Base-by-base conservation (phyloP, 1,140 invertebrate genomes). In the Drosophila ficusphila region DNA sequence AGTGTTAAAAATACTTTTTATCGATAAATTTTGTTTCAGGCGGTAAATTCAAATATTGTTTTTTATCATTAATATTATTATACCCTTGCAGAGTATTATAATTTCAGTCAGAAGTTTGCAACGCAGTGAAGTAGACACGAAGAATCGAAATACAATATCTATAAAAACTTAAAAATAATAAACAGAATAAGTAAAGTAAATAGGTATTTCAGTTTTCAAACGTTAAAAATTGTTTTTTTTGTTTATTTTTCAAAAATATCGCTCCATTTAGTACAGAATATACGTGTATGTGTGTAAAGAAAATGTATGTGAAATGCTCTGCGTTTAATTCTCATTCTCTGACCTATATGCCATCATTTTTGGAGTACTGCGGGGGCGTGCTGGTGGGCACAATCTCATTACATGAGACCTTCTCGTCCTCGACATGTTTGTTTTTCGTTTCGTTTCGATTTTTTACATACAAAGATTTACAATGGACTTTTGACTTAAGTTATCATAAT, bases 161-260 rank as follows among this genome's bases (percentile, higher is more conserved):
- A 11, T 5, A 3, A 25, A 25, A 19, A 12, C 6, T 18, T n/a
- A 8, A 27, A 34, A 19, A 14, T 4, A 31, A 19, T n/a, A n/a
- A n/a, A n/a, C n/a, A n/a, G n/a, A n/a, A n/a, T n/a, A n/a, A n/a
- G n/a, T n/a, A n/a, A n/a, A n/a, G n/a, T n/a, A n/a, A n/a, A n/a
- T n/a, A n/a, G n/a, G n/a, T n/a, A n/a, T n/a, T n/a, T n/a, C n/a
- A n/a, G n/a, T n/a, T n/a, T 67, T 85, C 68, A 81, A 86, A 88
- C 77, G 57, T 88, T 88, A 77, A 88, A 86, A 88, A 86, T 79
- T 61, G 49, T 75, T 58, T 69, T 38, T 82, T 82, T 83, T 79
- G 58, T 85, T 83, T 81, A 77, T 82, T 86, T 86, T 86, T 86
- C 77, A 86, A 86, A 86, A 86, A 86, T 86, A 86, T 88, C 82